These are phyloP conservation scores for Ectobius pallidus DNA, from an alignment of 2,888 invertebrate species.

Conservation along the genomic window DNA sequence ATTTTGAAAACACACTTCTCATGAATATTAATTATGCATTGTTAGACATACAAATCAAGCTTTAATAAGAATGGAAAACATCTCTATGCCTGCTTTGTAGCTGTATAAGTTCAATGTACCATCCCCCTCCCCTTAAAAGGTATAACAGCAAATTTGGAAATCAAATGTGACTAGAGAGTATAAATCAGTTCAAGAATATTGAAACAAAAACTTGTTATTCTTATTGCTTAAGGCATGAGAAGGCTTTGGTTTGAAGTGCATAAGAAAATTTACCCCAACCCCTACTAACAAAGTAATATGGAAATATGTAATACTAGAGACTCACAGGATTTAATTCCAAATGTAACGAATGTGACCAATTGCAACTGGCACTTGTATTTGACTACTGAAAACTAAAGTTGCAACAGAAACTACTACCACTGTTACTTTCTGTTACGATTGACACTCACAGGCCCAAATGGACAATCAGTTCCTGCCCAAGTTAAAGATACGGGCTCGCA, in stretches of 20 bases:
- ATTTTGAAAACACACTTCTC: no score
- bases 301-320: slow-evolving; percentile 1
- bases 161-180: no score
- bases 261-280: background rate
- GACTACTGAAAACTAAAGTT: background rate
- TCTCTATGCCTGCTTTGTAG: no score
- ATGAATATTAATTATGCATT: no score
- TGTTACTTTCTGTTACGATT: slow-evolving; percentile 26
- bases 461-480: slow-evolving; percentile 88
- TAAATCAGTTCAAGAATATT: no score
- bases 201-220: no score
- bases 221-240: background rate
- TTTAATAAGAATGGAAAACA: no score
- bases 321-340: background rate
- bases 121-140: no score
- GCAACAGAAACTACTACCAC: slow-evolving; percentile 18
- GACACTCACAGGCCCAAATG: slow-evolving; percentile 78
- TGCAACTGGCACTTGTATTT: background rate
- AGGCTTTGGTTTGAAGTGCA: background rate
- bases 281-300: background rate
- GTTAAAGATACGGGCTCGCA: slow-evolving; percentile 83
- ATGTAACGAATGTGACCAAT: background rate
- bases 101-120: no score
- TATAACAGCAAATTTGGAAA: no score
- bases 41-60: no score